Conservation (phyloP, 2,797 vertebrate genomes). For the Capromys pilorides region DNA sequence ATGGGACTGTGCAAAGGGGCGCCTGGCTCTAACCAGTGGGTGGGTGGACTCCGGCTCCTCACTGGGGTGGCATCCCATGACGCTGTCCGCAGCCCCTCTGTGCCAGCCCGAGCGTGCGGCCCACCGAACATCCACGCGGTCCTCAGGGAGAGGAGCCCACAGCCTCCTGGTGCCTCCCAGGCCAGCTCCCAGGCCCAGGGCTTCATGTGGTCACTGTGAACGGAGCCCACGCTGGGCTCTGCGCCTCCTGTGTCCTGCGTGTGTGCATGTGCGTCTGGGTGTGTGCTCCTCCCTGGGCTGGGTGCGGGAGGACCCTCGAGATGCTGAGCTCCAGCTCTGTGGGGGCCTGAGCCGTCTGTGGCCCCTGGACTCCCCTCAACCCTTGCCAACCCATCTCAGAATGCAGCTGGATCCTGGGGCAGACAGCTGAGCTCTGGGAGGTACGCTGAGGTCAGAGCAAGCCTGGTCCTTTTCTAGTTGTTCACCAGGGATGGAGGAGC, state of each 20-base stretch:
- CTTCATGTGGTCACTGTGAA: conserved; percentile 79
- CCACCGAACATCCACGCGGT: conserved; percentile 40
- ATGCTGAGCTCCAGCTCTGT: neutral
- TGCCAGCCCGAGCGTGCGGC: conserved; percentile 35
- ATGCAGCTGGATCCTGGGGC: neutral
- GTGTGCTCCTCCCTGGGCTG: neutral
- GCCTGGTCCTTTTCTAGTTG: conserved; percentile 5
- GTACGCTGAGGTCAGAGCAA: neutral
- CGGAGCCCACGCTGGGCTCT: conserved; percentile 49
- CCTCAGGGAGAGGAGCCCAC: conserved; percentile 75
- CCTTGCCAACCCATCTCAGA: neutral
- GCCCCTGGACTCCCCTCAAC: neutral
- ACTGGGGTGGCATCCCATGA: neutral
- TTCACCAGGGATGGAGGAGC: conserved; percentile 18
- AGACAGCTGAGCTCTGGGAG: neutral
- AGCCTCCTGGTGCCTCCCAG: conserved; percentile 44
- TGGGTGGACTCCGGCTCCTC: conserved; percentile 19
- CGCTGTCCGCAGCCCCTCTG: conserved; percentile 27
- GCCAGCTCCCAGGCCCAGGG: conserved; percentile 51
- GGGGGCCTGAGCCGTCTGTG: neutral
- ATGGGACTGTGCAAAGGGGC: conserved; percentile 59
- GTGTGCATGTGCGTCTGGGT: neutral
- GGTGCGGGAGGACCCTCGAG: neutral
- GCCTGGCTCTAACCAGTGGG: neutral
- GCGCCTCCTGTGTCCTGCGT: conserved; percentile 11